Percentiles rank a stretch among this genome's conserved stretches.
Evolutionary conservation across 2,888 invertebrate genomes (phyloP).

Genomic region (Lithophane semibrunnea): DNA sequence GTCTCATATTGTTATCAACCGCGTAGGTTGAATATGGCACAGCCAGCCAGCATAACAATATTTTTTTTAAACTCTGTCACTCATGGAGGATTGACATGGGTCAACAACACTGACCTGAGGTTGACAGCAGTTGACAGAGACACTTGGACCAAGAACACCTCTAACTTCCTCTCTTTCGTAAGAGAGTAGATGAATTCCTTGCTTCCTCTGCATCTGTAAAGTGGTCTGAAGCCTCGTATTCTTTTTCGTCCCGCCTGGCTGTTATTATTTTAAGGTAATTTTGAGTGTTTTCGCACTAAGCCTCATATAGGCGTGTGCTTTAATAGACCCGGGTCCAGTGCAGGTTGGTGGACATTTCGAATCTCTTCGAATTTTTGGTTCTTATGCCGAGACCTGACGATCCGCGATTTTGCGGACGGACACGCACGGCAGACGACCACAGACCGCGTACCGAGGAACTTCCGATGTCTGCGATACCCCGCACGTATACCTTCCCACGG

Average conservation of each 20-base stretch:
- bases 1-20: background rate
- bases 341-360: conserved; percentile 6
- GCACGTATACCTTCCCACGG: no score
- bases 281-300: background rate
- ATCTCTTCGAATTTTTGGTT: background rate
- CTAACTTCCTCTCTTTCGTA: background rate
- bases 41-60: background rate
- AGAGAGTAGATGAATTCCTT: no score
- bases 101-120: background rate
- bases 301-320: background rate
- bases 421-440: no score
- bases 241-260: background rate
- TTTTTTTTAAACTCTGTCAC: background rate
- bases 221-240: background rate
- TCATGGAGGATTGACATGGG: background rate
- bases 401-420: no score
- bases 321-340: background rate
- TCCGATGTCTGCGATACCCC: no score
- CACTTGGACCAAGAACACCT: conserved; percentile 6
- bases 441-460: no score
- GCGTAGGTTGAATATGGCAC: background rate
- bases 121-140: background rate
- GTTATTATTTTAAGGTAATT: background rate
- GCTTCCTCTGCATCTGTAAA: background rate
- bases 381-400: no score